Evolutionary conservation across 2,113 vertebrate species (phyloP), one percentile per base, ranked within the genome.

Genomic region (Rhea pennata): DNA sequence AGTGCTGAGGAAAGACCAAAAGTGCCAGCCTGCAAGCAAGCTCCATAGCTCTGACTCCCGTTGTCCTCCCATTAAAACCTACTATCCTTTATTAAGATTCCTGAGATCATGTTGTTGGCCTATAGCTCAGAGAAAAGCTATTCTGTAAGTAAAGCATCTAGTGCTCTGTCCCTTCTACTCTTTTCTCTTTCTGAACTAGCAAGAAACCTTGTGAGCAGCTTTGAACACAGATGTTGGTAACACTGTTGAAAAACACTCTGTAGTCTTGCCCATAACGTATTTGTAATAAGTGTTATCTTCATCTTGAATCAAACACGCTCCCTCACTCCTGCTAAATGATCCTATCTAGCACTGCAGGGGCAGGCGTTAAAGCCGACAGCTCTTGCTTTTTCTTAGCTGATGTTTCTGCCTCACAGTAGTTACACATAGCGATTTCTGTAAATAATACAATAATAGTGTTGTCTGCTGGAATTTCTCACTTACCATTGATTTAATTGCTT

Each of bases 401-500:
- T 31, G 27, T 40, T 67, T 64, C 58, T 33, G 26, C 74, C 33
- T 62, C 27, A 31, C 21, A 33, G 26, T 24, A 53, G 39, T 66
- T 78, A 39, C 13, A 6, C 29, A n/a, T 1, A n/a, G 65, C 12
- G 14, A 1, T 19, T 92, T 64, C 65, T 76, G 66, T 56, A 75
- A 56, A 82, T 89, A 84, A 72, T 75, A 19, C 27, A 53, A 59
- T 93, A 71, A 89, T 92, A 86, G 67, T 51, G 33, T 84, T 92
- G 67, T 78, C 81, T 95, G 86, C 78, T 90, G 71, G 85, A 85
- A 81, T 95, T 88, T 65, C 64, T 83, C 46, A 20, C 58, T 96
- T 92, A 61, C 90, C 64, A 50, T 65, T 87, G 90, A 91, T 91
- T 88, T 96, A 96, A 94, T 95, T 95, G 88, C 88, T 92, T 93